These are phyloP conservation scores for Volucella bombylans DNA, from an alignment of 2,888 invertebrate species.

Conservation along the genomic window DNA sequence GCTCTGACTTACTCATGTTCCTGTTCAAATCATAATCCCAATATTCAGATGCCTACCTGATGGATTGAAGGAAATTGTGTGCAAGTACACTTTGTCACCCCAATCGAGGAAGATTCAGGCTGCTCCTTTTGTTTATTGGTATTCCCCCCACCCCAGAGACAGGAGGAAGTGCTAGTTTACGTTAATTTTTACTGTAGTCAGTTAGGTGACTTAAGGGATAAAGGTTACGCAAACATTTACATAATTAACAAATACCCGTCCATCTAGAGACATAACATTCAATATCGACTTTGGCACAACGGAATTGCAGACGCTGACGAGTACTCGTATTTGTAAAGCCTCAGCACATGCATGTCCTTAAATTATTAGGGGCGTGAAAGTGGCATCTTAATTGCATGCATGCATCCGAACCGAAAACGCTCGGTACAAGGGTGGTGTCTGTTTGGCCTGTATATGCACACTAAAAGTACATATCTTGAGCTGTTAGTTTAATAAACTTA, in stretches of 20 bases:
- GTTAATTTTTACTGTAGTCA: no score
- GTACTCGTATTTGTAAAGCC: conserved; percentile 10
- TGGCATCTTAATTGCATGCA: conserved; percentile 67
- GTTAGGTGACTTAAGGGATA: no score
- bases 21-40: no score
- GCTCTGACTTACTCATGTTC: no score
- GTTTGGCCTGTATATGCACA: conserved; percentile 20
- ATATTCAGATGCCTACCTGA: no score
- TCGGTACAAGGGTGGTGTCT: not conserved
- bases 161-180: no score
- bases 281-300: conserved; percentile 41
- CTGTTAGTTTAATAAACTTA: conserved; percentile 57
- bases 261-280: conserved; percentile 7
- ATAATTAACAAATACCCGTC: conserved; percentile 28
- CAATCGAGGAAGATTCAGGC: not conserved
- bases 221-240: conserved; percentile 46
- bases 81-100: conserved; percentile 13
- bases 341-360: conserved; percentile 13
- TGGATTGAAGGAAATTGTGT: not conserved
- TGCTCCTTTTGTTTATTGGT: no score
- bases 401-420: conserved; percentile 1
- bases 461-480: conserved; percentile 26
- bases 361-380: conserved; percentile 68
- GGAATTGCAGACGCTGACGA: conserved; percentile 34
- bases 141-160: no score